Evolutionary conservation across 2,113 vertebrate species (phyloP).

Genomic region (Hepsetus odoe): DNA sequence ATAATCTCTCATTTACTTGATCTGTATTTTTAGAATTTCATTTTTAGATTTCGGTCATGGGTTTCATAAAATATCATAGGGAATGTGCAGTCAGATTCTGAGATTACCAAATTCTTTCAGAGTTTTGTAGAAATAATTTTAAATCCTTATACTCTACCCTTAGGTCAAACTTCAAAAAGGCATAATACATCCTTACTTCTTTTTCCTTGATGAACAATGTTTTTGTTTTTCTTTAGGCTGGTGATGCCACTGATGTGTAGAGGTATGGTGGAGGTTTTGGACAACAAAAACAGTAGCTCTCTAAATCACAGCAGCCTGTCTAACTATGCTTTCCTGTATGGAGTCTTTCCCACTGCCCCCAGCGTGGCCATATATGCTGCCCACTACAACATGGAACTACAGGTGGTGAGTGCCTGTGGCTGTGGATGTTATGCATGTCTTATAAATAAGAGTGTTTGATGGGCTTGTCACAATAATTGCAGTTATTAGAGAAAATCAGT

Average conservation of each 20-base stretch:
- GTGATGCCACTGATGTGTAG: slow-evolving; percentile 93
- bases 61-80: not conserved
- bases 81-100: not conserved
- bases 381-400: slow-evolving; percentile 95
- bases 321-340: slow-evolving; percentile 96
- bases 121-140: no score
- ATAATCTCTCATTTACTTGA: not conserved
- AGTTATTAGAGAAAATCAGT: no score
- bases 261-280: slow-evolving; percentile 93
- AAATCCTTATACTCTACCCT: no score
- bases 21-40: no score
- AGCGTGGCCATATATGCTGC: slow-evolving; percentile 96
- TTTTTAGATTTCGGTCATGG: not conserved
- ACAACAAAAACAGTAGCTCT: slow-evolving; percentile 72
- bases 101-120: not conserved
- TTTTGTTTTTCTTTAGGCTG: slow-evolving; percentile 73
- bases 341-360: slow-evolving; percentile 93
- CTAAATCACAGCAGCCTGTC: slow-evolving; percentile 93
- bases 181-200: no score
- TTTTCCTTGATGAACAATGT: not conserved
- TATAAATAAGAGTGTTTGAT: not conserved
- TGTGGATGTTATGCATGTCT: not conserved
- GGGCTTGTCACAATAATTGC: not conserved
- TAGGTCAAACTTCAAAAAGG: no score
- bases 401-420: slow-evolving; percentile 84